Base-by-base conservation (phyloP, 2,113 vertebrate genomes). In the Etia nguti region DNA sequence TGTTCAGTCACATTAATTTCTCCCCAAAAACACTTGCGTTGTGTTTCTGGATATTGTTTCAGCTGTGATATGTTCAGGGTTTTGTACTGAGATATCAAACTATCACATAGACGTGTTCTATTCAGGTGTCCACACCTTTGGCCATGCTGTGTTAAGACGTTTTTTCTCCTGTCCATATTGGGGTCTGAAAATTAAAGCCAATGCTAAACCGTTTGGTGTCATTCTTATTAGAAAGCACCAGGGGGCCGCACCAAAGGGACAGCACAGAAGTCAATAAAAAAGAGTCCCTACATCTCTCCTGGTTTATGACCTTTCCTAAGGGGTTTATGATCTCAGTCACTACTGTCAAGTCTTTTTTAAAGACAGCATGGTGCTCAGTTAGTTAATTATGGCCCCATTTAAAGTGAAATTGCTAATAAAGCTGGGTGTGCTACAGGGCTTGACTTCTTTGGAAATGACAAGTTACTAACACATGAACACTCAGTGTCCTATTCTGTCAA, bases 61-160 rank as follows among this genome's bases (percentile, higher is more conserved):
- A 34, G 41, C 6, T 29, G 13, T 4, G 84, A 80, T 60, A 34
- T 70, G 75, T 3, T 15, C 26, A 18, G 8, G 4, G 8, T 46
- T 83, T 46, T 38, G 34, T 15, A 52, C 31, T 65, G 43, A 46
- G n/a, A 13, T 0, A 4, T 62, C 59, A 26, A 36, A 56, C 31
- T 46, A 70, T 87, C 24, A 80, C 86, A 85, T 38, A 16, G 2
- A 54, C n/a, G 24, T 60, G 79, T 38, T 29, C 83, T 8, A 56
- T 62, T 80, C 11, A 24, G 11, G 6, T 26, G 20, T 34, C 41
- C 26, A 81, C 65, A 57, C 77, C 13, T 46, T 18, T 43, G 46
- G 26, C 2, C 55, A 41, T 41, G 13, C 50, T 38, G 31, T 57
- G 52, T 26, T 1, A 73, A 26, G 0, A 48, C 24, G 10, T 6